Conservation (phyloP, 2,888 invertebrate species). For the Atherix ibis region DNA sequence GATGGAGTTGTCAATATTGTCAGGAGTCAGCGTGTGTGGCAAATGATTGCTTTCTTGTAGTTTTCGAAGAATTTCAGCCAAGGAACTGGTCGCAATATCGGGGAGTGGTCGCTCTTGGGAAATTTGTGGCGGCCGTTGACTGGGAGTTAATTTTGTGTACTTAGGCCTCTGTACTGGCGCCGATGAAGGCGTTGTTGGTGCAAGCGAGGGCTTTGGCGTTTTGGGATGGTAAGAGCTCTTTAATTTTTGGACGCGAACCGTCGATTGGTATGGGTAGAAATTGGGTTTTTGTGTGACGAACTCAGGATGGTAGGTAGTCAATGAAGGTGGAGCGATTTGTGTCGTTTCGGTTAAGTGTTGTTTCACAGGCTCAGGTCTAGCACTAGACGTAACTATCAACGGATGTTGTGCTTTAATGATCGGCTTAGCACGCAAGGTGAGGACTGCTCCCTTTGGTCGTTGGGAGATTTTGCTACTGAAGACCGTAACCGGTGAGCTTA, state of each 20-base stretch:
- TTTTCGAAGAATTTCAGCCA: slow-evolving; percentile 49
- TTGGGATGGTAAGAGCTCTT: not conserved
- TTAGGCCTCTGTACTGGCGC: not conserved
- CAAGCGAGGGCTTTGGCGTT: slow-evolving; percentile 8
- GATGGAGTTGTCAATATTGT: slow-evolving; percentile 65
- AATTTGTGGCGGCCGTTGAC: too few species aligned
- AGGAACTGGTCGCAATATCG: slow-evolving; percentile 29
- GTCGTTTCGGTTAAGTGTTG: slow-evolving; percentile 13
- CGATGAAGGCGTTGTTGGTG: not conserved
- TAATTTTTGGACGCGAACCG: slow-evolving; percentile 4
- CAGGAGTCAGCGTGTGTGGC: slow-evolving; percentile 57
- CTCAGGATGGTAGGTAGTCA: slow-evolving; percentile 9
- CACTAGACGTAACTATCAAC: too few species aligned
- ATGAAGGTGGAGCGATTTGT: slow-evolving; percentile 8
- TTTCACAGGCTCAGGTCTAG: slow-evolving; percentile 6
- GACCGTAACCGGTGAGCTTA: not conserved
- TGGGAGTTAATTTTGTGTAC: too few species aligned
- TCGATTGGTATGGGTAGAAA: slow-evolving; percentile 3
- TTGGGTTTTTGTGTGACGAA: slow-evolving; percentile 8
- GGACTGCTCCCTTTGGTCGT: not conserved
- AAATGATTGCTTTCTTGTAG: slow-evolving; percentile 59
- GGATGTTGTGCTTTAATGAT: too few species aligned
- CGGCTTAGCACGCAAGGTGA: too few species aligned
- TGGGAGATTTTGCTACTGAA: not conserved
- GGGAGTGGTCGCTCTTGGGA: slow-evolving; percentile 14